Conservation (phyloP, 2,113 vertebrate species). For the Choloepus hoffmanni region DNA sequence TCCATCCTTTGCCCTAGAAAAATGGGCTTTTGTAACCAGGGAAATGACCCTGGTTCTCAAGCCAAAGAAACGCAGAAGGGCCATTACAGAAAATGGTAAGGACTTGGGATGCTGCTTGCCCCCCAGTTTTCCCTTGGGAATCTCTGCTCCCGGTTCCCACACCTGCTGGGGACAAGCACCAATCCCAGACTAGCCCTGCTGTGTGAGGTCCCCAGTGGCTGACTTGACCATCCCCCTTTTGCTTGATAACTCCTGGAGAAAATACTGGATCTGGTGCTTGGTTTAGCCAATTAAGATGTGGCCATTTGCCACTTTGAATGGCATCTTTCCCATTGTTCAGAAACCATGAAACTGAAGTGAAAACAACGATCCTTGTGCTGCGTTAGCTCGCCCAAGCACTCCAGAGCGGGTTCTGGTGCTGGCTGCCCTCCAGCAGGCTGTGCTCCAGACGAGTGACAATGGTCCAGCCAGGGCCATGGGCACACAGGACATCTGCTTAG, state of each 20-base stretch:
- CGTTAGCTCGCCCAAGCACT: not conserved
- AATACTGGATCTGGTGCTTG: not conserved
- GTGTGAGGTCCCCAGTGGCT: not conserved
- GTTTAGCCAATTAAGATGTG: not conserved
- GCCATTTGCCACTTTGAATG: not conserved
- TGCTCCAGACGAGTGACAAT: fast-evolving
- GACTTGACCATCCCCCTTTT: not conserved
- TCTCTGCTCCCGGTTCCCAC: not conserved
- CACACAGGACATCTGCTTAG: fast-evolving
- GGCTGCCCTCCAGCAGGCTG: not conserved
- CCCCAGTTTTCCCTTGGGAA: not conserved
- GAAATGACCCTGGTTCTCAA: not conserved
- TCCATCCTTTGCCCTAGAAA: not conserved
- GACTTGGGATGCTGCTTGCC: not conserved
- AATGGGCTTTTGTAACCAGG: not conserved
- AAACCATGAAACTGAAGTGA: slow-evolving; percentile 1
- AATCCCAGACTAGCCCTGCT: not conserved
- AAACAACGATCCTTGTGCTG: not conserved
- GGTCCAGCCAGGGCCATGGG: not conserved
- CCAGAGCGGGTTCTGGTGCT: fast-evolving
- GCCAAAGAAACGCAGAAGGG: not conserved
- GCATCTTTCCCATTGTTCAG: not conserved
- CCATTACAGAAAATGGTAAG: not conserved
- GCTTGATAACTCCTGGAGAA: not conserved
- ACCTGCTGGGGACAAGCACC: not conserved